phyloP scores from a whole-genome alignment of 2,888 invertebrate species.

The Chalcosyrphus nemorum region DNA sequence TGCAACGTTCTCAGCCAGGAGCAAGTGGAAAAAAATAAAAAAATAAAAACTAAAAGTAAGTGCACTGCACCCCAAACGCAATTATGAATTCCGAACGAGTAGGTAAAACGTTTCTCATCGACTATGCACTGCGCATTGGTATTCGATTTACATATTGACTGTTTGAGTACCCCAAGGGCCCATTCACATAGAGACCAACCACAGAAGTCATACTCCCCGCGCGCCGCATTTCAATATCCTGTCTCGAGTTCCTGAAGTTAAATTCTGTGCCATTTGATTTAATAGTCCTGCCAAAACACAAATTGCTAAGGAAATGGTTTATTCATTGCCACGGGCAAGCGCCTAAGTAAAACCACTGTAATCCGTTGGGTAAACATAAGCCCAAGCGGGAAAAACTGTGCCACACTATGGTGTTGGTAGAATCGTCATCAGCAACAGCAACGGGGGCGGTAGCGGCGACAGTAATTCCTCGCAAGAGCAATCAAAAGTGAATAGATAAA shows the following conservation, averaged over 20 bases:
- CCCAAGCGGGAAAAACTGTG: conserved; percentile 25
- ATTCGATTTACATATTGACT: too few relatives aligned
- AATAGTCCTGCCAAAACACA: background rate
- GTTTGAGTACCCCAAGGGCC: too few relatives aligned
- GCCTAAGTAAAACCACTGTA: background rate
- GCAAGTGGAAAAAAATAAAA: background rate
- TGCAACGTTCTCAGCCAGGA: background rate
- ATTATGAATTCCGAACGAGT: conserved; percentile 42
- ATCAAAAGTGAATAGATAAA: conserved; percentile 58
- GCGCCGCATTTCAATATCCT: background rate
- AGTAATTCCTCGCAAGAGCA: conserved; percentile 22
- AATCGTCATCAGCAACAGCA: too few relatives aligned
- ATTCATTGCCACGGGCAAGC: conserved; percentile 11
- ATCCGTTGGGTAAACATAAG: conserved; percentile 11
- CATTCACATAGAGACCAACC: background rate
- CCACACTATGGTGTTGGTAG: background rate
- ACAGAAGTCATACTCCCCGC: background rate
- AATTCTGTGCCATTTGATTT: background rate
- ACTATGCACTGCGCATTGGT: background rate
- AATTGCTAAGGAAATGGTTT: conserved; percentile 14
- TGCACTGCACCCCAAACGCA: conserved; percentile 54
- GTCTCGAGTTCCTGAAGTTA: background rate
- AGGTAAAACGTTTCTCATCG: conserved; percentile 10
- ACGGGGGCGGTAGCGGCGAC: background rate
- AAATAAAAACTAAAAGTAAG: conserved; percentile 2